These are phyloP conservation scores for Paracanthobrama guichenoti DNA, from an alignment of 2,113 vertebrate genomes.

Conservation along the genomic window DNA sequence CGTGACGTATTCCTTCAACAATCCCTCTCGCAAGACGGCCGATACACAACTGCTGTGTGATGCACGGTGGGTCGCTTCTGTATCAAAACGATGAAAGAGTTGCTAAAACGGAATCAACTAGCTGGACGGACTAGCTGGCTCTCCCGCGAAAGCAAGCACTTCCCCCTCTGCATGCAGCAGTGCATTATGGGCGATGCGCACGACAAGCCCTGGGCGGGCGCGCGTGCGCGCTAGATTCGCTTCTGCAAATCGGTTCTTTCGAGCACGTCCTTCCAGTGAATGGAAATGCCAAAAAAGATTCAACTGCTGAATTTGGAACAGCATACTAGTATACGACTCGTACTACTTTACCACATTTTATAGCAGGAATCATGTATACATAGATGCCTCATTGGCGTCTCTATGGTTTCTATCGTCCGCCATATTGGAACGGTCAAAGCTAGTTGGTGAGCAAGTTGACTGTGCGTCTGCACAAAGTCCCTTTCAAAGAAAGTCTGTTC, in stretches of 20 bases:
- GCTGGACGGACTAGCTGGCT: neutral
- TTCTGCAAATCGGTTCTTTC: neutral
- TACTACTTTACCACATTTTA: too few species aligned
- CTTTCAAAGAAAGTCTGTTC: too few species aligned
- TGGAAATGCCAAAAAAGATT: too few species aligned
- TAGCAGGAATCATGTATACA: too few species aligned
- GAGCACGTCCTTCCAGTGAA: too few species aligned
- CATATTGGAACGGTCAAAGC: too few species aligned
- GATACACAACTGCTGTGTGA: neutral
- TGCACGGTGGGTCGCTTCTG: neutral
- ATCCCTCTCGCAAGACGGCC: neutral
- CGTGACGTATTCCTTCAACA: neutral
- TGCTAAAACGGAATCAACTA: neutral
- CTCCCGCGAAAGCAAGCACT: slow-evolving; percentile 46
- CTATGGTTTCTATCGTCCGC: too few species aligned
- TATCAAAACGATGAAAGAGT: neutral
- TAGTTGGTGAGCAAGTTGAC: too few species aligned
- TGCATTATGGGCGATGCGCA: neutral
- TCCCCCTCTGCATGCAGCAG: slow-evolving; percentile 16
- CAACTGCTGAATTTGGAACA: too few species aligned
- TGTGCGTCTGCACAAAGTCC: too few species aligned
- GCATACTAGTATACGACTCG: too few species aligned
- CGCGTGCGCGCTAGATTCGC: neutral
- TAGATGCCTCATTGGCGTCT: too few species aligned
- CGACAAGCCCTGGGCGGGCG: neutral